Evolutionary conservation across 2,113 vertebrate species (phyloP).

Genomic region (Mola mola): DNA sequence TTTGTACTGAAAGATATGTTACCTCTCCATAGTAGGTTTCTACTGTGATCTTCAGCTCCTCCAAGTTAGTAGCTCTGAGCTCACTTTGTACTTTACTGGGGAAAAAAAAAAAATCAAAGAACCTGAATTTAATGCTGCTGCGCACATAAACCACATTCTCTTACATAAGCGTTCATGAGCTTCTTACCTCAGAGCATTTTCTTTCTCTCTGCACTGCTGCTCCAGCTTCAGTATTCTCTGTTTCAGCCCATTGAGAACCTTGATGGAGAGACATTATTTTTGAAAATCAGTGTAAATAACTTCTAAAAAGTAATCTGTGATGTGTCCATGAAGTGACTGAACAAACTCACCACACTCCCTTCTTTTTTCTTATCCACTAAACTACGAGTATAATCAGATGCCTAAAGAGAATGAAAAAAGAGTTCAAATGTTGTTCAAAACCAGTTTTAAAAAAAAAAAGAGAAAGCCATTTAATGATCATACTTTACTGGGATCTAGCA

Average conservation of each 20-base stretch:
- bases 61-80: constrained; percentile 84
- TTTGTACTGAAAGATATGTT: no score
- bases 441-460: not conserved
- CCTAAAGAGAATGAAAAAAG: constrained; percentile 73
- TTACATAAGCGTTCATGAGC: fast-evolving
- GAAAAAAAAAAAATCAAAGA: no score
- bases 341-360: constrained; percentile 84
- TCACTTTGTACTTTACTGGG: constrained; percentile 90
- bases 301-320: not conserved
- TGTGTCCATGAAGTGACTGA: not conserved
- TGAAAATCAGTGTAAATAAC: not conserved
- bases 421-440: not conserved
- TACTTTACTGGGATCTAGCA: constrained; percentile 88
- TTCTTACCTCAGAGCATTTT: constrained; percentile 83
- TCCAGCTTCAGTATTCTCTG: constrained; percentile 91
- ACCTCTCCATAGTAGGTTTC: constrained; percentile 93
- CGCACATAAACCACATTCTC: not conserved
- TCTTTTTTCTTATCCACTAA: constrained; percentile 86
- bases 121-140: no score
- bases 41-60: constrained; percentile 89
- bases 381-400: constrained; percentile 83
- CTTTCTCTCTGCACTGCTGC: constrained; percentile 92
- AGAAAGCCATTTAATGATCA: not conserved
- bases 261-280: constrained; percentile 45
- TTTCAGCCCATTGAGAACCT: constrained; percentile 89